Evolutionary conservation across 2,113 vertebrate species (phyloP), one percentile per base, ranked within the genome.

Genomic region (Daphoenositta chrysoptera): DNA sequence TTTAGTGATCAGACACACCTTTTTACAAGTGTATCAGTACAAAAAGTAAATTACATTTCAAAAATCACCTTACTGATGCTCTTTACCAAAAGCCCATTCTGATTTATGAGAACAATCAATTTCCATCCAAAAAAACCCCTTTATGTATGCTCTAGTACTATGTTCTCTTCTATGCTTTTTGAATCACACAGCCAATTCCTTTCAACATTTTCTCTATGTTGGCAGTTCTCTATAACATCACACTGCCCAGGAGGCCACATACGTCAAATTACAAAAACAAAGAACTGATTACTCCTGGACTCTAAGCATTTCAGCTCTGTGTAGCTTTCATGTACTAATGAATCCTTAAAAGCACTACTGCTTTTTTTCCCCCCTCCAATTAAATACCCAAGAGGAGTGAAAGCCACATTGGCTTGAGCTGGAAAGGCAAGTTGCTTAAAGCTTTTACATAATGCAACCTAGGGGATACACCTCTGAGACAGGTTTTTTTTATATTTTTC

Each of bases 281-380:
- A 84, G 45, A 90, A 81, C 27, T 58, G 42, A 84, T 81, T 61
- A 81, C 39, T 63, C 42, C 42, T 31, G 33, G 31, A 83, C 48
- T 76, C n/a, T 10, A n/a, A 70, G 65, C 35, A 95, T 75, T 89
- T 80, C 63, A 48, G 42, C 21, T 64, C 57, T 48, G 7, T 35
- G 33, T 19, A 83, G 70, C 66, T 92, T 86, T 71, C 70, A 81
- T 39, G 24, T 70, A 81, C 37, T 86, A 95, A 95, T 83, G 51
- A 93, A 91, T 54, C 27, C 78, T 50, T 85, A 91, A 94, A 94
- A 88, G 47, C 23, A n/a, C 37, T 42, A 7, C 7, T 40, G 51
- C 11, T 9, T 50, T 31, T 45, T 26, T 10, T 4, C 0, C 0
- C 1, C 3, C 4, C 23, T 23, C 50, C 65, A 91, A 54, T 90